phyloP scores from a whole-genome alignment of 1,140 invertebrate species.

The Papilio helenus region DNA sequence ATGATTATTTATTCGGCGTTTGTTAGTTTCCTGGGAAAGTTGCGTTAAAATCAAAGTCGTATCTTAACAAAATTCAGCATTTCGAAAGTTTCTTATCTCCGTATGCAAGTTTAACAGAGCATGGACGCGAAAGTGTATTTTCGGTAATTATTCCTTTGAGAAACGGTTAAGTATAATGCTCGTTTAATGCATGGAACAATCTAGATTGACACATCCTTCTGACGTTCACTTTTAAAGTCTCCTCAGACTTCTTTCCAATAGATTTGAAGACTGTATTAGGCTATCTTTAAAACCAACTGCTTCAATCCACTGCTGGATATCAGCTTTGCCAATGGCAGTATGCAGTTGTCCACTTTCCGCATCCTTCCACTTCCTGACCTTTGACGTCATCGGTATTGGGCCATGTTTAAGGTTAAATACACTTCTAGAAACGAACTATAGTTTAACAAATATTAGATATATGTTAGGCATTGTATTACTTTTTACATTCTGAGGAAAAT shows the following conservation, averaged over 20 bases:
- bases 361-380: too few relatives aligned
- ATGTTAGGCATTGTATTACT: too few relatives aligned
- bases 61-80: conserved; percentile 31
- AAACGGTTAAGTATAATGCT: conserved; percentile 7
- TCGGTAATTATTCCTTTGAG: conserved; percentile 21
- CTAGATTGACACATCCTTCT: neutral
- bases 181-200: neutral
- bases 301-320: too few relatives aligned
- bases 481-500: too few relatives aligned
- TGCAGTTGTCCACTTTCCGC: too few relatives aligned
- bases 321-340: too few relatives aligned
- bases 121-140: conserved; percentile 31
- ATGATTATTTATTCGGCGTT: conserved; percentile 29
- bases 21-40: conserved; percentile 26
- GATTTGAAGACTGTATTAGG: neutral
- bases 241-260: neutral
- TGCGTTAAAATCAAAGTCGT: conserved; percentile 33
- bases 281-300: neutral
- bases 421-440: too few relatives aligned
- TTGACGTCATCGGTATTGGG: neutral
- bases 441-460: too few relatives aligned
- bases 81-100: conserved; percentile 29
- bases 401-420: neutral
- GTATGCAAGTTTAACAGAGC: conserved; percentile 14
- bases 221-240: neutral